phyloP scores from a whole-genome alignment of 2,888 invertebrate genomes.

The Unio pictorum region DNA sequence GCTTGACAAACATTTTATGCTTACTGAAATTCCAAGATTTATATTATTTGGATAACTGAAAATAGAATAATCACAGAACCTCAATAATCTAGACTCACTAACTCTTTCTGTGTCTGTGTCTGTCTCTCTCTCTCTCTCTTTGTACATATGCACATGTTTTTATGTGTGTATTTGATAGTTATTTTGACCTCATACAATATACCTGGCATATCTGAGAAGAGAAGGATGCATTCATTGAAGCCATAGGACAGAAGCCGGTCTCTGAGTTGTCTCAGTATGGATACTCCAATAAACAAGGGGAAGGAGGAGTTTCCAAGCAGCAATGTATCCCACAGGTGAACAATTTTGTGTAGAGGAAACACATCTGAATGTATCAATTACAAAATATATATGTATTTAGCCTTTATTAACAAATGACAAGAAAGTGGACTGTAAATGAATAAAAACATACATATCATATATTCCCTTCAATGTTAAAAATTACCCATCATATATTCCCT shows the following conservation, averaged over 20 bases:
- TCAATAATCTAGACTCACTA: too few relatives aligned
- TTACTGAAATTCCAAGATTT: background rate
- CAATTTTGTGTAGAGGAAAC: conserved; percentile 96
- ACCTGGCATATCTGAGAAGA: conserved; percentile 97
- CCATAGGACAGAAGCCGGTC: conserved; percentile 81
- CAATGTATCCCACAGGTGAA: conserved; percentile 97
- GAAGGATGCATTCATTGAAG: conserved; percentile 97
- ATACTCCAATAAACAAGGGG: conserved; percentile 94
- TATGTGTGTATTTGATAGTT: background rate
- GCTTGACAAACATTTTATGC: background rate
- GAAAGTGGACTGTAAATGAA: background rate
- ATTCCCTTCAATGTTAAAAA: too few relatives aligned
- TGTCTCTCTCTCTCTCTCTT: background rate
- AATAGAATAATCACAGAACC: too few relatives aligned
- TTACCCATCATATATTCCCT: too few relatives aligned
- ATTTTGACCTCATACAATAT: conserved; percentile 11
- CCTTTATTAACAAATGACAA: conserved; percentile 1
- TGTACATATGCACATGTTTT: background rate
- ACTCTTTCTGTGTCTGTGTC: too few relatives aligned
- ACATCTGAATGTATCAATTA: conserved; percentile 81
- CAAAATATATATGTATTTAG: conserved; percentile 1
- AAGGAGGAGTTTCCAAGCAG: conserved; percentile 93
- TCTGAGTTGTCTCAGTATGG: conserved; percentile 88
- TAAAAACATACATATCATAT: background rate
- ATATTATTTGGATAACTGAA: background rate